Evolutionary conservation across 2,888 invertebrate genomes (phyloP).

Genomic region (Chrysina gloriosa): DNA sequence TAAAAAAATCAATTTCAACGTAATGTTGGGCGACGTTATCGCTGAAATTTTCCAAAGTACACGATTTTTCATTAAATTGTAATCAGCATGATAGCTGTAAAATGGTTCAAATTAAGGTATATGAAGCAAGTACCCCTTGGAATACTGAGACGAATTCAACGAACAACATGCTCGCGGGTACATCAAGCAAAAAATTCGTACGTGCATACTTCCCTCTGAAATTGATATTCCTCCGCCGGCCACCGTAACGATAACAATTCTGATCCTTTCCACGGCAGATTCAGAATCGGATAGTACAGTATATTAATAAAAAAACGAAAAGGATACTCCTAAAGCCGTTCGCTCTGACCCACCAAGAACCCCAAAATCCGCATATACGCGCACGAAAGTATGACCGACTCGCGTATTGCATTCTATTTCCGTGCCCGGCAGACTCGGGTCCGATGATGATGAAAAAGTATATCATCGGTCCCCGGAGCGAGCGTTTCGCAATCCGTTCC

Average conservation of each 20-base stretch:
- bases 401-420: constrained; percentile 5
- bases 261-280: constrained; percentile 9
- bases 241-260: constrained; percentile 15
- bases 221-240: constrained; percentile 7
- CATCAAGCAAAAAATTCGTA: not conserved
- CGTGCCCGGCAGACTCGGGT: constrained; percentile 5
- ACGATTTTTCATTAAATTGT: too few species aligned
- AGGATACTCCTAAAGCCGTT: not conserved
- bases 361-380: not conserved
- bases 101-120: too few species aligned
- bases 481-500: constrained; percentile 14
- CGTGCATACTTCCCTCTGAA: constrained; percentile 1
- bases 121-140: too few species aligned
- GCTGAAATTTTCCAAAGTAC: too few species aligned
- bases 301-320: constrained; percentile 19
- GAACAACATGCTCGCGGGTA: too few species aligned
- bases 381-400: not conserved
- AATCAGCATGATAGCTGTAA: too few species aligned
- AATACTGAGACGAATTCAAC: too few species aligned
- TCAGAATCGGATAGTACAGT: constrained; percentile 11
- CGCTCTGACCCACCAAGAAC: not conserved
- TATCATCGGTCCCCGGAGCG: constrained; percentile 1
- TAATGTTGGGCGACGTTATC: too few species aligned
- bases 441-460: constrained; percentile 21
- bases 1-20: too few species aligned